Base-by-base conservation (phyloP, 2,797 vertebrate species). In the Molossus molossus region DNA sequence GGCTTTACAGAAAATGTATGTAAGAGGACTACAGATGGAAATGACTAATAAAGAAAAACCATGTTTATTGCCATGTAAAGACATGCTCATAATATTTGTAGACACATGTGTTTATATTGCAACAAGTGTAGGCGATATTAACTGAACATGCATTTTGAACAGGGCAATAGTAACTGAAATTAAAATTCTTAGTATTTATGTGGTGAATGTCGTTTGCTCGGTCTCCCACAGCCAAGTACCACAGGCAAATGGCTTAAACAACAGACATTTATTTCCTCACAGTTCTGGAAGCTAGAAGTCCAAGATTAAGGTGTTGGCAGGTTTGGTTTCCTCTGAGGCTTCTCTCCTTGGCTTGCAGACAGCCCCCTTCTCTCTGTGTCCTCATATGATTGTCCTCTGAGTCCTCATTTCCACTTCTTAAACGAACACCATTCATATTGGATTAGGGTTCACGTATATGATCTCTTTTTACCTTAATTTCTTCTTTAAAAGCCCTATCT, bases 1-100 rank as follows among this genome's bases (percentile, higher is more conserved):
- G 20, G 7, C 27, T 53, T 92, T 73, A 90, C 80, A 70, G 65
- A 23, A 85, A 67, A 45, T 67, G 75, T 20, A 60, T 45, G 15
- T 50, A 53, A 89, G 48, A 86, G 50, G 6, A 57, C 21, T 6
- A 53, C 18, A 62, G 45, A 89, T 37, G 64, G 6, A 9, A 94
- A n/a, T 90, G 83, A 55, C 37, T 65, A 88, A 75, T 79, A 70
- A 91, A 65, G 20, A 86, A 81, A 96, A 65, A 85, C 37, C 1
- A 77, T 91, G 83, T 96, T 65, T 80, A 73, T 69, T 80, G 37
- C 53, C 29, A 87, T 37, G 12, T 70, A 29, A 48, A 80, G 73
- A 55, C 21, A 40, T 83, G 20, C 40, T 60, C 62, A 37, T 55
- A 29, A 60, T 88, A n/a, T 33, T 70, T 25, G 4, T 60, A 69